A percentile compares a stretch with the other conserved stretches of the same genome.
phyloP scores from a whole-genome alignment of 1,140 invertebrate species.

The Drosophila busckii region DNA sequence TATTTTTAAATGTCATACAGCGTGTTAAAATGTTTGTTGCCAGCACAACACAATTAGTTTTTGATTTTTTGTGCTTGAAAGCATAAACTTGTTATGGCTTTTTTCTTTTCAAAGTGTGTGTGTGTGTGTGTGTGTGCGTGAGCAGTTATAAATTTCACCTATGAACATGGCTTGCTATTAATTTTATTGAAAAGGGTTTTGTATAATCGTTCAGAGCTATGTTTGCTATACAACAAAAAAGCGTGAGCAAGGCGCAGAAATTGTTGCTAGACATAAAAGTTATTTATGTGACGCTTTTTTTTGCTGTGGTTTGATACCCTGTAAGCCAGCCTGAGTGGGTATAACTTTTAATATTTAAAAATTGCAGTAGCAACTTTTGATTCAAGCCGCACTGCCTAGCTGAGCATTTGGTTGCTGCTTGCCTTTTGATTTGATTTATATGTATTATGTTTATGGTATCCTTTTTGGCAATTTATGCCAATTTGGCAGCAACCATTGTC shows the following conservation, averaged over 20 bases:
- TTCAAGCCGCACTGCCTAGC: slow-evolving; percentile 11
- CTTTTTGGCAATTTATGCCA: slow-evolving; percentile 58
- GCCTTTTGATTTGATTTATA: slow-evolving; percentile 53
- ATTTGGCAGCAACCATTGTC: slow-evolving; percentile 49
- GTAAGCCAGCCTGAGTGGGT: neutral
- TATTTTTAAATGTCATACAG: too few species aligned
- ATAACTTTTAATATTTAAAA: too few species aligned
- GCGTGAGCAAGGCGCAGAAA: slow-evolving; percentile 32
- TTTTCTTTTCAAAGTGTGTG: too few species aligned
- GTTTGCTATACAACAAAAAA: slow-evolving; percentile 38
- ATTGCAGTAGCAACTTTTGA: too few species aligned
- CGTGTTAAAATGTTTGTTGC: too few species aligned
- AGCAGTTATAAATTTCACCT: slow-evolving; percentile 48
- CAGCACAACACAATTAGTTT: too few species aligned
- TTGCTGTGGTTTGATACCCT: slow-evolving; percentile 8
- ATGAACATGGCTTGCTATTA: slow-evolving; percentile 37
- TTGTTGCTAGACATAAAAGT: slow-evolving; percentile 42
- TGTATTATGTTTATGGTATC: slow-evolving; percentile 59
- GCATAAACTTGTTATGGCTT: too few species aligned
- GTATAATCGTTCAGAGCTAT: slow-evolving; percentile 16
- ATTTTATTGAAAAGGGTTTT: slow-evolving; percentile 71
- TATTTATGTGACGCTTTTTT: slow-evolving; percentile 38
- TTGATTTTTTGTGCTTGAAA: too few species aligned
- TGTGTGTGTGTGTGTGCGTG: too few species aligned
- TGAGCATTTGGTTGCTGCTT: neutral